Conservation (phyloP, 2,797 vertebrate species). For the Pipistrellus pipistrellus region DNA sequence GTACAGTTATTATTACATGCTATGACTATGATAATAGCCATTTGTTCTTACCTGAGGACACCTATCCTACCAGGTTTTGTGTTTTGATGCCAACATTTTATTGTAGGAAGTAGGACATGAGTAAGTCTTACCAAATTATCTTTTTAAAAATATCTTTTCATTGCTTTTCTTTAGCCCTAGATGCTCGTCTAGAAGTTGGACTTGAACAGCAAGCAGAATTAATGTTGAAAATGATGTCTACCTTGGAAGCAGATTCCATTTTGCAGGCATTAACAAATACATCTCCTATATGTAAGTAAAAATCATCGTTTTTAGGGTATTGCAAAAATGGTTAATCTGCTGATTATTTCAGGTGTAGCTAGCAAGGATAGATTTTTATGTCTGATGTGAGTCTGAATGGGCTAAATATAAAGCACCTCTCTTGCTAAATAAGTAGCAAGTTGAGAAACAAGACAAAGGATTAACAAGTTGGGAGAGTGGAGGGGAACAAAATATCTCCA, state of each 20-base stretch:
- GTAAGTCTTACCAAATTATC: neutral
- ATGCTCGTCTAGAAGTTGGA: constrained; percentile 97
- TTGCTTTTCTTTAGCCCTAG: constrained; percentile 91
- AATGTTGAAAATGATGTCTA: constrained; percentile 99
- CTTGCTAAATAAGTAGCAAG: neutral
- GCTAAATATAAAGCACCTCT: neutral
- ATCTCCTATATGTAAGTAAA: constrained; percentile 93
- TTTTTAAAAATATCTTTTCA: neutral
- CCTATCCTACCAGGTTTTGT: neutral
- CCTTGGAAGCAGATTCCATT: constrained; percentile 98
- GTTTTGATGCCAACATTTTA: neutral
- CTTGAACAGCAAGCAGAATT: constrained; percentile 99
- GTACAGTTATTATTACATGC: neutral
- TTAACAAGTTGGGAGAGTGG: neutral
- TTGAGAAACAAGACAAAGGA: neutral
- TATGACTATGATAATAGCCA: neutral
- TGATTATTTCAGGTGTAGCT: neutral
- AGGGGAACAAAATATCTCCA: neutral
- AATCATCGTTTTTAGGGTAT: neutral
- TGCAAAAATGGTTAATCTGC: neutral
- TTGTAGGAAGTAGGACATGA: neutral
- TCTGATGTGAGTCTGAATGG: neutral
- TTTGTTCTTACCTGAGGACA: neutral
- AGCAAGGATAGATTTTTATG: neutral
- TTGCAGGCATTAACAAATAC: constrained; percentile 97